Conservation (phyloP, 1,140 invertebrate genomes). For the Muscidifurax raptorellus region DNA sequence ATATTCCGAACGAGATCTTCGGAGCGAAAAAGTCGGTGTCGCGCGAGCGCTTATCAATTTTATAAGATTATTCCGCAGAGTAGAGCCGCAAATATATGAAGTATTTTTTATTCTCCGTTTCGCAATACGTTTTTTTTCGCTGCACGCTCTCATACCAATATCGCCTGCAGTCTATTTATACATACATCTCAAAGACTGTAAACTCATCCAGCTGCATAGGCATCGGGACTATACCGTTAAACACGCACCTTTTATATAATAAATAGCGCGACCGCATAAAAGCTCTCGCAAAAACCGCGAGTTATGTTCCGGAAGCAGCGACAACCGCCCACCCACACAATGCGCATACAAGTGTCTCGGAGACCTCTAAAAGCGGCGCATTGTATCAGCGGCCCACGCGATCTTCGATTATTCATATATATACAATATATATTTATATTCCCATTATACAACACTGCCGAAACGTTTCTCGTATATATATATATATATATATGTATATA, state of each 20-base stretch:
- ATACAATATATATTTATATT: too few relatives aligned
- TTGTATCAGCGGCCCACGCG: conserved; percentile 3
- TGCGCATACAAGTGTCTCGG: background rate
- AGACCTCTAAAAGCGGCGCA: background rate
- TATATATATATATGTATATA: too few relatives aligned
- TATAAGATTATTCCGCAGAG: background rate
- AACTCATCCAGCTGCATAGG: too few relatives aligned
- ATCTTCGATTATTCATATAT: background rate
- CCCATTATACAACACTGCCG: background rate
- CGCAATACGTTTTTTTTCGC: background rate
- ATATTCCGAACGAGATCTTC: background rate
- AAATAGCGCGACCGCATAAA: too few relatives aligned
- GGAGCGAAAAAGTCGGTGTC: background rate
- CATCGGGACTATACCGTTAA: too few relatives aligned
- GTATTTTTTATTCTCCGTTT: background rate
- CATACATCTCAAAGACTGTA: too few relatives aligned
- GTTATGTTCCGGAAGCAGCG: conserved; percentile 37
- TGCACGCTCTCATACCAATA: too few relatives aligned
- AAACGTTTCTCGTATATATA: background rate
- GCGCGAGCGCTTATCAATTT: background rate
- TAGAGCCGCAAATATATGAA: too few relatives aligned
- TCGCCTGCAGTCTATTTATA: too few relatives aligned
- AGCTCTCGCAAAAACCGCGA: background rate
- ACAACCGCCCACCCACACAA: conserved; percentile 1
- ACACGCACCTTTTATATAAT: too few relatives aligned